Evolutionary conservation across 2,113 vertebrate genomes (phyloP).

Genomic region (Dipodomys merriami): DNA sequence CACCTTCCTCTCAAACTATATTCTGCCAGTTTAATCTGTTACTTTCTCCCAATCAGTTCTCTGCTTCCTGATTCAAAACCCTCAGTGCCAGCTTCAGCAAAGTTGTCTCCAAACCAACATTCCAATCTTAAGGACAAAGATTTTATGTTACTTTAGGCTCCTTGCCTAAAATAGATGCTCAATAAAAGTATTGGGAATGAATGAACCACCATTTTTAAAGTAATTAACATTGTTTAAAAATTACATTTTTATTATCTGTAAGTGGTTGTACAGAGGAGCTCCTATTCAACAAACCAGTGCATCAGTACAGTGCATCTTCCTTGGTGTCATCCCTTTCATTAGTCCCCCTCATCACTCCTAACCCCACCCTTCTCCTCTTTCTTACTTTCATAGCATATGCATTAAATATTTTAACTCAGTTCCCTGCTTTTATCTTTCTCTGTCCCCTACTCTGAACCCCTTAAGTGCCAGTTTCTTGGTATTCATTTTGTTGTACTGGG

Average conservation of each 20-base stretch:
- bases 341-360: too few species aligned
- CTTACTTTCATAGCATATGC: not conserved
- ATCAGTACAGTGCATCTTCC: too few species aligned
- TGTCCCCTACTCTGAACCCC: too few species aligned
- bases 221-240: not conserved
- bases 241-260: not conserved
- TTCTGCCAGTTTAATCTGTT: not conserved
- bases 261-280: too few species aligned
- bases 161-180: slow-evolving; percentile 27
- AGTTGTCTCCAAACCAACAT: not conserved
- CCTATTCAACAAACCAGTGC: too few species aligned
- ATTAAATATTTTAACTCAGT: too few species aligned
- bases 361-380: too few species aligned
- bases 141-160: slow-evolving; percentile 40
- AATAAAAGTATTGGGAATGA: not conserved
- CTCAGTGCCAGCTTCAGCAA: not conserved
- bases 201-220: not conserved
- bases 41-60: not conserved
- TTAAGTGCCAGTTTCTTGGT: too few species aligned
- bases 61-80: not conserved
- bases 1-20: not conserved
- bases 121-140: slow-evolving; percentile 40
- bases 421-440: too few species aligned
- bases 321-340: not conserved
- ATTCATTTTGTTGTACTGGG: too few species aligned